Percentiles rank a stretch among this genome's conserved stretches.
Conservation (phyloP, 2,797 vertebrate genomes). For the Mastacembelus armatus region DNA sequence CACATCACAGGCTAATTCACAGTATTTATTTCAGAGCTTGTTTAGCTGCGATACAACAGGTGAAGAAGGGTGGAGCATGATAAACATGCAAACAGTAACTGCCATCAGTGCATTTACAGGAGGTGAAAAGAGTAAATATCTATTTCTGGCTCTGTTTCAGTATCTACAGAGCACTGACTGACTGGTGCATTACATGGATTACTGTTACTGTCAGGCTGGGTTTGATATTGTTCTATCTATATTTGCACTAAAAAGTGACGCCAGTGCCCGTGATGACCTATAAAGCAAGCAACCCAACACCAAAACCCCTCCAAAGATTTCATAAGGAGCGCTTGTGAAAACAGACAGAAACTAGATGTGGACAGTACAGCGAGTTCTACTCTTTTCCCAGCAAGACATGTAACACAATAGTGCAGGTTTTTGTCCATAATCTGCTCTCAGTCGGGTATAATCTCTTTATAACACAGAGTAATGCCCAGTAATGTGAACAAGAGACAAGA, state of each 20-base stretch:
- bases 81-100: slow-evolving; percentile 19
- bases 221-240: too few relatives aligned
- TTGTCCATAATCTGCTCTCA: slow-evolving; percentile 46
- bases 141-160: background rate
- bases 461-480: slow-evolving; percentile 54
- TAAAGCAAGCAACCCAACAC: slow-evolving; percentile 22
- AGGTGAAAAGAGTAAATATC: background rate
- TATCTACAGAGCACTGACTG: background rate
- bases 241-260: too few relatives aligned
- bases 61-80: too few relatives aligned
- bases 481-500: slow-evolving; percentile 53
- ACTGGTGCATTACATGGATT: too few relatives aligned
- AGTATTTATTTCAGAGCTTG: slow-evolving; percentile 53
- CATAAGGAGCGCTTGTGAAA: slow-evolving; percentile 43
- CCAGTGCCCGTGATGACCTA: too few relatives aligned
- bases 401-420: slow-evolving; percentile 60
- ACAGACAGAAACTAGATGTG: slow-evolving; percentile 40
- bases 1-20: slow-evolving; percentile 57
- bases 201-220: too few relatives aligned
- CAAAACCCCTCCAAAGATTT: slow-evolving; percentile 34
- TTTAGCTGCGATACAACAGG: slow-evolving; percentile 54
- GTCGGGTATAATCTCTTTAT: slow-evolving; percentile 56
- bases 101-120: background rate
- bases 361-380: slow-evolving; percentile 47
- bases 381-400: slow-evolving; percentile 28